These are phyloP conservation scores for Rotaria socialis DNA, from an alignment of 2,888 invertebrate species.

Conservation along the genomic window DNA sequence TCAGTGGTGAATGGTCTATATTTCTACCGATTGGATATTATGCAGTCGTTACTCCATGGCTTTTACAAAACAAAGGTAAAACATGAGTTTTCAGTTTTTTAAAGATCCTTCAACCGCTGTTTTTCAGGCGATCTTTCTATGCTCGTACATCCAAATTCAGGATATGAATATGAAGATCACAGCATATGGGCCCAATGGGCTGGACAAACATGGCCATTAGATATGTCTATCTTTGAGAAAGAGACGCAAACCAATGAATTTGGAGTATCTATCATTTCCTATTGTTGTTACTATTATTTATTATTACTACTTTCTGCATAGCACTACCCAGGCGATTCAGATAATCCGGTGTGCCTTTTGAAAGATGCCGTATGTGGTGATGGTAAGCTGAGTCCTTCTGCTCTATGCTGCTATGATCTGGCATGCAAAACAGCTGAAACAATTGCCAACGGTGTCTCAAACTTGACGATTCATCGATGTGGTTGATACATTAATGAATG, in stretches of 20 bases:
- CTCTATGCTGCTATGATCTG: neutral
- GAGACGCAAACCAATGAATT: constrained; percentile 28
- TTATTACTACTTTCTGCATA: neutral
- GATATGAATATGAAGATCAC: constrained; percentile 33
- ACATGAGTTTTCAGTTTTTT: neutral
- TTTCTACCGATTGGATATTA: constrained; percentile 1
- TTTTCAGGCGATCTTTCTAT: neutral
- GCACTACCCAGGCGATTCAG: neutral
- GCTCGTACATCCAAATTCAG: neutral
- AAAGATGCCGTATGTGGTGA: constrained; percentile 8
- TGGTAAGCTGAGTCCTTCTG: neutral
- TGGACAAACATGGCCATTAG: neutral
- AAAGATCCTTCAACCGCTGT: neutral
- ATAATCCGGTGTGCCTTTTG: neutral
- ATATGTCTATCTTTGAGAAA: constrained; percentile 10
- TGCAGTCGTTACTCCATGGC: neutral
- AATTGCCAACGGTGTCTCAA: neutral
- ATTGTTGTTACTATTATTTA: neutral
- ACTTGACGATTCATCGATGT: neutral
- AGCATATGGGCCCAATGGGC: constrained; percentile 20
- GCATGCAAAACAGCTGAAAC: neutral
- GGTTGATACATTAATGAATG: neutral
- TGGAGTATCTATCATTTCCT: neutral
- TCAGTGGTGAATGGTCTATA: constrained; percentile 18
- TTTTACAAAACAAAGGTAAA: constrained; percentile 23